Evolutionary conservation across 1,140 invertebrate genomes (phyloP).

Genomic region (Drosophila mauritiana): DNA sequence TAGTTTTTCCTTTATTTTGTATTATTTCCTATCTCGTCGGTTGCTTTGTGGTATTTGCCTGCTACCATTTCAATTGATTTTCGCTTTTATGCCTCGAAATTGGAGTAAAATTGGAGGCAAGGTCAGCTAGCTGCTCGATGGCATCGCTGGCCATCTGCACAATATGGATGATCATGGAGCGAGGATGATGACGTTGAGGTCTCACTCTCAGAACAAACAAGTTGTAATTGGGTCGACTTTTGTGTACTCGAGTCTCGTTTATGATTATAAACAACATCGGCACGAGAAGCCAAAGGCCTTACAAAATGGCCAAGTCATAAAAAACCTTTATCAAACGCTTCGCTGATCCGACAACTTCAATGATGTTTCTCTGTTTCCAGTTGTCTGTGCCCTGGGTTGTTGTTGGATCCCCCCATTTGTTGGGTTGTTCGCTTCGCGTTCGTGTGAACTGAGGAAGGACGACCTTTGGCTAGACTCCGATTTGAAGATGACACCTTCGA

Average conservation of each 20-base stretch:
- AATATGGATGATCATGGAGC: slow-evolving; percentile 31
- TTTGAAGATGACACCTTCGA: slow-evolving; percentile 65
- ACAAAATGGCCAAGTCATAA: slow-evolving; percentile 50
- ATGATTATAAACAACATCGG: slow-evolving; percentile 25
- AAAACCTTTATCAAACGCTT: slow-evolving; percentile 60
- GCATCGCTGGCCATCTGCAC: slow-evolving; percentile 43
- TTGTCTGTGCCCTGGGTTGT: slow-evolving; percentile 1
- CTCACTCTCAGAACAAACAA: slow-evolving; percentile 54
- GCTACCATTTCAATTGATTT: slow-evolving; percentile 59
- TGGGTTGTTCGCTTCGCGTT: slow-evolving; percentile 5
- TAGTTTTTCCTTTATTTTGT: slow-evolving; percentile 26
- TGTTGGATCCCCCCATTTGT: background rate
- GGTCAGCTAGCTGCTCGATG: slow-evolving; percentile 22
- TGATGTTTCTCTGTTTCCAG: slow-evolving; percentile 25
- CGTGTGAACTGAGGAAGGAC: slow-evolving; percentile 54
- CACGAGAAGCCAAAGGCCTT: slow-evolving; percentile 35
- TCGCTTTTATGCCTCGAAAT: slow-evolving; percentile 29
- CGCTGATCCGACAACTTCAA: slow-evolving; percentile 53
- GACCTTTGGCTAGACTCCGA: slow-evolving; percentile 57
- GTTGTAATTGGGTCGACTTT: slow-evolving; percentile 51
- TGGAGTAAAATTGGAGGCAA: slow-evolving; percentile 52
- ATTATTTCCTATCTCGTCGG: background rate
- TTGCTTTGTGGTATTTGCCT: slow-evolving; percentile 3
- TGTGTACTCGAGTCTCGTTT: slow-evolving; percentile 14
- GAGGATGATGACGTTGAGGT: slow-evolving; percentile 45